Base-by-base conservation (phyloP, 2,888 invertebrate genomes). In the Sinotaia quadrata region DNA sequence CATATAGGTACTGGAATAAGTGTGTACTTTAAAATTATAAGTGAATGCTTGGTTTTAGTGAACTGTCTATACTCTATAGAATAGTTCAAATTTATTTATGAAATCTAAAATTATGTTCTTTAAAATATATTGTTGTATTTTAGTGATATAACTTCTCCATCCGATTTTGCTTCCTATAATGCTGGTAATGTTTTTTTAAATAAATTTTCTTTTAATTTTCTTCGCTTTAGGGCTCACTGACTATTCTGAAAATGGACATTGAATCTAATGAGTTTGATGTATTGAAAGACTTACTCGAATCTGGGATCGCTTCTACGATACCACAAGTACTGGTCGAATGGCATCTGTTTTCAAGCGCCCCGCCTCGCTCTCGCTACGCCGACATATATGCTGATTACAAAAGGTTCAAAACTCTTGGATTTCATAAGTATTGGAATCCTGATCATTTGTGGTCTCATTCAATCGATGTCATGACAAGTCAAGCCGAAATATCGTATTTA, bases 231-330 rank as follows among this genome's bases (percentile, higher is more conserved):
- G 51, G 59, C 18, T 24, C 51, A 1, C 34, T 67, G 12, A 41
- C 58, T 24, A 24, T 67, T 4, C 18, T 67, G 29, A 67, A 67
- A 34, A 51, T 67, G 5, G 67, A 67, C 51, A 59, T 67, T n/a
- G 67, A 67, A 24, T 5, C 37, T n/a, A 31, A 36, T 51, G 61
- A 61, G 51, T 61, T 49, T 49, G 51, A 34, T 18, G 61, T 51
- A 29, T n/a, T 61, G 33, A 12, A 49, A 3, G 61, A 49, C 51
- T 5, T 61, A 8, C 51, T 61, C 2, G 41, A n/a, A n/a, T n/a
- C n/a, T n/a, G 67, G 41, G 2, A 51, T 49, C 0, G 18, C 59
- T 21, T n/a, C 51, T 31, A 37, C 58, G 8, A 36, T 67, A 8
- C 51, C 58, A 2, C 67, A 67, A 34, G 7, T 67, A 8, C 52